These are phyloP conservation scores for Corbicula japonica DNA, from an alignment of 2,888 invertebrate genomes.

Conservation along the genomic window DNA sequence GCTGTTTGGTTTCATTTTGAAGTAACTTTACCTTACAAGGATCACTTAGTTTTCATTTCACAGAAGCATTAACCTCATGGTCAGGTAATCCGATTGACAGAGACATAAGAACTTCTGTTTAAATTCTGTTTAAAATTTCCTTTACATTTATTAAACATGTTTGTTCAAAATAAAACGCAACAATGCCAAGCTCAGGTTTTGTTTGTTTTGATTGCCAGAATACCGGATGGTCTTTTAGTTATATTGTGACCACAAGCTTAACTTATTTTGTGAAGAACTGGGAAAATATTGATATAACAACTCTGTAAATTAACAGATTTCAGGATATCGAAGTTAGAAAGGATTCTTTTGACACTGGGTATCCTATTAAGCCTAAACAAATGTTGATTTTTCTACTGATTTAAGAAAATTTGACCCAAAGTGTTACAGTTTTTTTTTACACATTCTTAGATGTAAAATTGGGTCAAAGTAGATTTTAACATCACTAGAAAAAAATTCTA, in stretches of 20 bases:
- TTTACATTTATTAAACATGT: constrained; percentile 6
- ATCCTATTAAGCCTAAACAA: constrained; percentile 47
- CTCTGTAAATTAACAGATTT: constrained; percentile 56
- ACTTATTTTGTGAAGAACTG: constrained; percentile 20
- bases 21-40: too few relatives aligned
- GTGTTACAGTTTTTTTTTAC: too few relatives aligned
- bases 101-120: neutral
- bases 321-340: constrained; percentile 33
- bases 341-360: constrained; percentile 31
- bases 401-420: constrained; percentile 54
- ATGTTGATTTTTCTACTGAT: constrained; percentile 51
- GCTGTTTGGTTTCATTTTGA: too few relatives aligned
- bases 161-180: constrained; percentile 37
- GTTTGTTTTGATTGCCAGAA: constrained; percentile 5
- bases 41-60: too few relatives aligned
- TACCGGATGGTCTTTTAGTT: constrained; percentile 38
- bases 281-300: constrained; percentile 63
- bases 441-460: too few relatives aligned
- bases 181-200: constrained; percentile 6
- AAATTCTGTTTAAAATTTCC: constrained; percentile 15
- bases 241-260: constrained; percentile 20
- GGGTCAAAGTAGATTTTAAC: too few relatives aligned
- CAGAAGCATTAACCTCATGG: neutral
- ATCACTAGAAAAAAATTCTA: too few relatives aligned
- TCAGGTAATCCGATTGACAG: constrained; percentile 12